phyloP scores from a whole-genome alignment of 2,113 vertebrate species.

The Tragelaphus scriptus region DNA sequence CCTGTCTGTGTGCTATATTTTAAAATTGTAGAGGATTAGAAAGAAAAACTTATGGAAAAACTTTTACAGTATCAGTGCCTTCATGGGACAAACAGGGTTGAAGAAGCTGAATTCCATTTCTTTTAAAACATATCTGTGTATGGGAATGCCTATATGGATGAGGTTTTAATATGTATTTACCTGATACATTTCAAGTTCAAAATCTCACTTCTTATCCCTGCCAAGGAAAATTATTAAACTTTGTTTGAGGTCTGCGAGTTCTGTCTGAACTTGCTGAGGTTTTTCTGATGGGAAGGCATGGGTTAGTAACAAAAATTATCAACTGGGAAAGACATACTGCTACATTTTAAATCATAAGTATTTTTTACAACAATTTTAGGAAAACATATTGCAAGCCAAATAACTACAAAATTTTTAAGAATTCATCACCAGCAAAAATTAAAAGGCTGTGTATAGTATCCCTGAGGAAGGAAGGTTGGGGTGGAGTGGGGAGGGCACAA shows the following conservation, averaged over 20 bases:
- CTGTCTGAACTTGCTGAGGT: not conserved
- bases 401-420: not conserved
- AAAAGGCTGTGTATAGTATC: not conserved
- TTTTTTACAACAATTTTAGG: not conserved
- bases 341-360: not conserved
- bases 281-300: not conserved
- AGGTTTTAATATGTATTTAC: not conserved
- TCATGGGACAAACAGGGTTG: not conserved
- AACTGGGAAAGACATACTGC: not conserved
- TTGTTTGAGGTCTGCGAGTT: not conserved
- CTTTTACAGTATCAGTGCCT: not conserved
- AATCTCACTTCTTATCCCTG: not conserved
- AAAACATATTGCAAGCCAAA: not conserved
- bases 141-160: not conserved
- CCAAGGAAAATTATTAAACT: not conserved
- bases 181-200: not conserved
- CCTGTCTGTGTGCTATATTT: not conserved
- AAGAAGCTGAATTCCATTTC: not conserved
- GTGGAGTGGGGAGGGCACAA: not conserved
- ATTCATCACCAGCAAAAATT: not conserved
- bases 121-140: not conserved
- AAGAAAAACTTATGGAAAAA: not conserved
- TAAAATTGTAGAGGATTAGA: not conserved
- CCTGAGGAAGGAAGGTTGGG: not conserved
- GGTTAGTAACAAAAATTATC: not conserved